phyloP scores from a whole-genome alignment of 1,140 invertebrate species.

The Calycopis cecrops region DNA sequence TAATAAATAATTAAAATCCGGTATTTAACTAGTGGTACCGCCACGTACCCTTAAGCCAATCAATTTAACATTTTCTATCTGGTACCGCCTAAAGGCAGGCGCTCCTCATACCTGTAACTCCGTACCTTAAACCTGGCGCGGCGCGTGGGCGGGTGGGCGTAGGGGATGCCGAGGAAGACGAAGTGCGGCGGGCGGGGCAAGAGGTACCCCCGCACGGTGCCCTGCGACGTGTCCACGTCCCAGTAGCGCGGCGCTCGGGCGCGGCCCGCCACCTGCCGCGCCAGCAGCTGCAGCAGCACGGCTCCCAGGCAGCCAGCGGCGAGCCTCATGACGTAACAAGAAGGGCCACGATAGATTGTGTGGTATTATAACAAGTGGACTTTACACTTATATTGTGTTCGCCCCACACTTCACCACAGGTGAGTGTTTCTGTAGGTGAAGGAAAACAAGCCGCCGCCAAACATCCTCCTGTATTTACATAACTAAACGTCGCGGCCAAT shows the following conservation, averaged over 20 bases:
- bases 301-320: too few relatives aligned
- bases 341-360: too few relatives aligned
- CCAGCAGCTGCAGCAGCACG: slow-evolving; percentile 15
- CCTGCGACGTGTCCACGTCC: slow-evolving; percentile 45
- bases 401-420: too few relatives aligned
- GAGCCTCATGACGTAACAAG: too few relatives aligned
- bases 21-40: too few relatives aligned
- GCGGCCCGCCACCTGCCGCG: slow-evolving; percentile 17
- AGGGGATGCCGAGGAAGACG: slow-evolving; percentile 55
- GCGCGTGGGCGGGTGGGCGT: slow-evolving; percentile 45
- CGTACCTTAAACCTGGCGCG: slow-evolving; percentile 56
- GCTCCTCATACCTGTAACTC: too few relatives aligned
- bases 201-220: slow-evolving; percentile 50
- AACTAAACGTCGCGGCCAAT: background rate
- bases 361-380: too few relatives aligned
- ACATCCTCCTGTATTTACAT: slow-evolving; percentile 7
- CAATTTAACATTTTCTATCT: too few relatives aligned
- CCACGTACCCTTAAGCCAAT: too few relatives aligned
- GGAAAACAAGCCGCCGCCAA: background rate
- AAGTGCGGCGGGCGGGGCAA: slow-evolving; percentile 44
- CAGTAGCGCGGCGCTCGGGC: slow-evolving; percentile 28
- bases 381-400: too few relatives aligned
- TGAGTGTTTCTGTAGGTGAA: background rate
- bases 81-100: too few relatives aligned
- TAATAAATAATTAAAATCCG: too few relatives aligned